phyloP scores from a whole-genome alignment of 2,113 vertebrate species.

The Cyanoramphus novaezelandiae region DNA sequence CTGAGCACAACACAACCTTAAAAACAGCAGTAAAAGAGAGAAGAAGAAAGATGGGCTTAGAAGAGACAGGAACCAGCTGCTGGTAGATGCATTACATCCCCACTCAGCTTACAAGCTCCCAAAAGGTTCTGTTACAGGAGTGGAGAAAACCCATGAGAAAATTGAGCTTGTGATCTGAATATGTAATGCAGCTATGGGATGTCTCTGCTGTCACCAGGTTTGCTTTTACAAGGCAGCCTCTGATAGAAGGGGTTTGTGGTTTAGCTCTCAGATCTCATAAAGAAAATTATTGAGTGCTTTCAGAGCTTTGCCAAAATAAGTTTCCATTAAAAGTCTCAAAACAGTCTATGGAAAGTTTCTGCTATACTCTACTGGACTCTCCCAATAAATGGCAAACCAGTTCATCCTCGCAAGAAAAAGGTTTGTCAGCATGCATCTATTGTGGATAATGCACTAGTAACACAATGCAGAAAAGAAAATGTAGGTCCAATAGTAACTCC shows the following conservation, averaged over 20 bases:
- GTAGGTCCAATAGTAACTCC: background rate
- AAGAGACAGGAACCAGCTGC: constrained; percentile 20
- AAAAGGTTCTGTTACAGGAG: background rate
- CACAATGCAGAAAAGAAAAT: background rate
- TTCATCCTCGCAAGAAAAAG: background rate
- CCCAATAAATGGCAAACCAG: background rate
- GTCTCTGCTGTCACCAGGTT: constrained; percentile 29
- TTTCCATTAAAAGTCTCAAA: constrained; percentile 9
- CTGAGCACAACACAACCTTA: background rate
- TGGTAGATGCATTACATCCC: background rate
- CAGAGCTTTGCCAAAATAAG: constrained; percentile 18
- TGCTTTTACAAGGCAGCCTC: background rate
- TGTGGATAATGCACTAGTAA: background rate
- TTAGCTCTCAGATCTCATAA: background rate
- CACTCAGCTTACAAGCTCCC: background rate
- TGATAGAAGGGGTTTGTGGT: background rate
- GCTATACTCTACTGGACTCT: background rate
- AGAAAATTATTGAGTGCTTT: background rate
- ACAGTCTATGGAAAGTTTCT: background rate
- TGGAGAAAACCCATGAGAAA: background rate
- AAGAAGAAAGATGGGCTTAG: background rate
- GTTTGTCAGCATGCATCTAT: background rate
- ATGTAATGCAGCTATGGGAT: background rate
- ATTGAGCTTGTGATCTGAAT: background rate
- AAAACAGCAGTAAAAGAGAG: background rate